Evolutionary conservation across 2,888 invertebrate species (phyloP).

Genomic region (Gymnocheta viridis): DNA sequence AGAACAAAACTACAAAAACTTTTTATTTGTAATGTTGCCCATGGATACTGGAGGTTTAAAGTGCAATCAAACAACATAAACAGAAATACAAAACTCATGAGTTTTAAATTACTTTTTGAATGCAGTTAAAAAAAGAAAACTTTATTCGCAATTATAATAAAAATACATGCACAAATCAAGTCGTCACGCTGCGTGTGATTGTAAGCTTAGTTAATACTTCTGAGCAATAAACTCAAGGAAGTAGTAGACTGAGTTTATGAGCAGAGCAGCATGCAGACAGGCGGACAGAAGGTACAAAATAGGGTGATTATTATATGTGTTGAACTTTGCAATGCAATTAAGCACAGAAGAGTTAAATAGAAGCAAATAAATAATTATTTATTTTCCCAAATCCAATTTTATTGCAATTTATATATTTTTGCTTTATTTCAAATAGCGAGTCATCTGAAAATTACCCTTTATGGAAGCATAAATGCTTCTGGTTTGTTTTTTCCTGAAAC

Average conservation of each 20-base stretch:
- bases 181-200: not conserved
- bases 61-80: constrained; percentile 13
- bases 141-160: constrained; percentile 6
- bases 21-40: constrained; percentile 2
- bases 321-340: too few relatives aligned
- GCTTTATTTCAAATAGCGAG: too few relatives aligned
- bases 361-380: too few relatives aligned
- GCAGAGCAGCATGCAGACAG: not conserved
- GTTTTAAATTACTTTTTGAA: constrained; percentile 63
- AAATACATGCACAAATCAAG: not conserved
- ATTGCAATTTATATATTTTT: too few relatives aligned
- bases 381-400: too few relatives aligned
- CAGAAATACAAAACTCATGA: constrained; percentile 32
- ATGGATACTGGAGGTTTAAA: not conserved
- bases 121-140: constrained; percentile 17
- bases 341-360: too few relatives aligned
- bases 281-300: not conserved
- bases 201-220: not conserved
- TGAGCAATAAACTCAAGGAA: not conserved
- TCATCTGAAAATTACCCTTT: too few relatives aligned
- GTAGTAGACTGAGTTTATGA: not conserved
- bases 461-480: too few relatives aligned
- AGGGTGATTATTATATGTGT: too few relatives aligned
- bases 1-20: constrained; percentile 1
- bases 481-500: too few relatives aligned